These are phyloP conservation scores for Melitaea athalia DNA, from an alignment of 2,888 invertebrate species.

Conservation along the genomic window DNA sequence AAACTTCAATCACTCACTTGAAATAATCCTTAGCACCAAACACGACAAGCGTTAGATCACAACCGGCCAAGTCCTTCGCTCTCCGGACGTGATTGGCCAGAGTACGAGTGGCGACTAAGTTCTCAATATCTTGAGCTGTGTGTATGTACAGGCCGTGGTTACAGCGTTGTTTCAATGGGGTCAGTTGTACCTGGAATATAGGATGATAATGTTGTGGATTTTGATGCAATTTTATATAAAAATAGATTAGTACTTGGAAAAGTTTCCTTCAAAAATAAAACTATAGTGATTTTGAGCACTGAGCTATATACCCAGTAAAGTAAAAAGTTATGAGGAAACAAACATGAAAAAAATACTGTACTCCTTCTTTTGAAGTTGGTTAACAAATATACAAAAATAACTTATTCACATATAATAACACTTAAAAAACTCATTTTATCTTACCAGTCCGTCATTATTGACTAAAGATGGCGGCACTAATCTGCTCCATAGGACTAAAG, in stretches of 20 bases:
- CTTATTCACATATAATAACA: no score
- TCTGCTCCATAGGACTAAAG: conserved; percentile 58
- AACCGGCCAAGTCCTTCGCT: conserved; percentile 44
- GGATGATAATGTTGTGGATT: no score
- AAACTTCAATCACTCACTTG: conserved; percentile 55
- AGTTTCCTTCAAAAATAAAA: no score
- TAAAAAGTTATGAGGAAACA: no score
- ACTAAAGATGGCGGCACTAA: conserved; percentile 43
- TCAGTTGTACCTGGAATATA: conserved; percentile 51
- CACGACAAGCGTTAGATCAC: conserved; percentile 61
- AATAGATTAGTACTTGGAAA: no score
- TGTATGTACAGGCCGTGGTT: conserved; percentile 55
- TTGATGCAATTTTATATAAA: no score
- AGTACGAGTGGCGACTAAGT: conserved; percentile 40
- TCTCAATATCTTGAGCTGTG: conserved; percentile 45
- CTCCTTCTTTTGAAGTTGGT: no score
- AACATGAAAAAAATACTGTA: no score
- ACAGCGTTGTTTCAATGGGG: conserved; percentile 43
- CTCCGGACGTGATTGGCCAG: conserved; percentile 47
- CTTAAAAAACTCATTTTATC: neutral
- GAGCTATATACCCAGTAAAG: no score
- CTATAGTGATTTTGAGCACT: no score
- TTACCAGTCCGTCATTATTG: conserved; percentile 47
- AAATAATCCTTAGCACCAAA: conserved; percentile 69
- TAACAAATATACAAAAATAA: no score